These are phyloP conservation scores for Epinotia bilunana DNA, from an alignment of 2,888 invertebrate species.

Conservation along the genomic window DNA sequence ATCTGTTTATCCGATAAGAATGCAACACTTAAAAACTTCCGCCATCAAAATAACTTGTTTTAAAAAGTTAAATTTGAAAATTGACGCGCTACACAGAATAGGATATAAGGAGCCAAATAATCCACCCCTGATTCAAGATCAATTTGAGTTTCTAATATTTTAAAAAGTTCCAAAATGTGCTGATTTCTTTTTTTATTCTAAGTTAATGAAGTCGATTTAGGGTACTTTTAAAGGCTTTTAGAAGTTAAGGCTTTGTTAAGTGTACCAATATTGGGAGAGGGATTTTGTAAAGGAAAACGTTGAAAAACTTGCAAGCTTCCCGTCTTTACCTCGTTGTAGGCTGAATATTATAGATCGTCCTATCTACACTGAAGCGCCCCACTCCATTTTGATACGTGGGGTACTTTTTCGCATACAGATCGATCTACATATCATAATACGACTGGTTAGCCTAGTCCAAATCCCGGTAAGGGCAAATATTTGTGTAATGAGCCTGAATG, in stretches of 20 bases:
- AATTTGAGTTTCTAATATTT: constrained; percentile 42
- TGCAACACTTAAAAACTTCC: too few relatives aligned
- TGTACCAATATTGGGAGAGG: constrained; percentile 25
- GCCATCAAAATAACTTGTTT: too few relatives aligned
- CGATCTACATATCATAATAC: too few relatives aligned
- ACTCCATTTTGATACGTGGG: too few relatives aligned
- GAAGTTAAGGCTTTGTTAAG: constrained; percentile 25
- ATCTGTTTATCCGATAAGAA: too few relatives aligned
- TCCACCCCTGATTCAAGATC: constrained; percentile 33
- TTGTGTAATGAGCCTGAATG: too few relatives aligned
- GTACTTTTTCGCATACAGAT: too few relatives aligned
- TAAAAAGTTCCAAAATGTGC: constrained; percentile 39
- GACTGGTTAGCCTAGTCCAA: too few relatives aligned
- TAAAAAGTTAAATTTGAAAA: neutral
- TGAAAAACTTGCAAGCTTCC: neutral
- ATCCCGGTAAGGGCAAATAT: too few relatives aligned
- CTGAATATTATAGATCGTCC: too few relatives aligned
- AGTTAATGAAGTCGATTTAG: constrained; percentile 28
- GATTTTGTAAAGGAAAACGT: neutral
- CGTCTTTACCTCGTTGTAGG: neutral
- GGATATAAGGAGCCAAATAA: constrained; percentile 25
- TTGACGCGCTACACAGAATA: constrained; percentile 17
- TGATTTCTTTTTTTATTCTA: constrained; percentile 32
- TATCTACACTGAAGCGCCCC: too few relatives aligned
- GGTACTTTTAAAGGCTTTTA: constrained; percentile 28